A percentile compares a stretch with the other conserved stretches of the same genome.
Conservation (phyloP, 92 coral and sea anemone species). For the Parazoanthus swiftii region DNA sequence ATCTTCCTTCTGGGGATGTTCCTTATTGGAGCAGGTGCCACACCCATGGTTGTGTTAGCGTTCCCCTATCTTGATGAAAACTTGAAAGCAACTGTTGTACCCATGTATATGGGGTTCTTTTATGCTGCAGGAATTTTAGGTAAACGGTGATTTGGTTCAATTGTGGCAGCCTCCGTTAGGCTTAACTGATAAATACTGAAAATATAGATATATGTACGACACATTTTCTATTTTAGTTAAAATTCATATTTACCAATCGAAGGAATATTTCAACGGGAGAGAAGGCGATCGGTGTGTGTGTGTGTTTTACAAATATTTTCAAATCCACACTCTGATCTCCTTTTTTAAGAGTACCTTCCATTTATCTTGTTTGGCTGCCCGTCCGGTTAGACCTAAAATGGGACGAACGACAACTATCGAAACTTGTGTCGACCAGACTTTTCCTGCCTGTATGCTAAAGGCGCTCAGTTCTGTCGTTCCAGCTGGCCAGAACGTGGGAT, state of each 20-base stretch:
- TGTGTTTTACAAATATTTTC: no score
- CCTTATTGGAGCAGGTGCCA: constrained; percentile 56
- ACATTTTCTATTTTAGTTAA: background rate
- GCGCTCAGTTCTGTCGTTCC: no score
- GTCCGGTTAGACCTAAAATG: no score
- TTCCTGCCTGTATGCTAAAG: no score
- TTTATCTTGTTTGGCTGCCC: no score
- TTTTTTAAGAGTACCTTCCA: no score
- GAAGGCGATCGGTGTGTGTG: no score
- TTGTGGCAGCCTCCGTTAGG: background rate
- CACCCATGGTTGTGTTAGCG: constrained; percentile 68
- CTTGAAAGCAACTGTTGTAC: constrained; percentile 54
- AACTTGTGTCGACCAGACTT: no score
- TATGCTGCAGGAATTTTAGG: constrained; percentile 61
- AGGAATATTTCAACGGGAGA: background rate
- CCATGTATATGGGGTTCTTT: constrained; percentile 72
- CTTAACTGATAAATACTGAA: background rate
- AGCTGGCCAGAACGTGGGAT: no score
- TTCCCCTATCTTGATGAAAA: constrained; percentile 74
- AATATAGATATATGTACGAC: background rate
- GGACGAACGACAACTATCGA: no score
- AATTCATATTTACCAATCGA: no score
- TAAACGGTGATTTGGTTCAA: constrained; percentile 4
- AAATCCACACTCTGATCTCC: no score
- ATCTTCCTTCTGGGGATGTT: constrained; percentile 69